These are phyloP conservation scores for Neocrepidodera transversa DNA, from an alignment of 2,888 invertebrate genomes.

Conservation along the genomic window DNA sequence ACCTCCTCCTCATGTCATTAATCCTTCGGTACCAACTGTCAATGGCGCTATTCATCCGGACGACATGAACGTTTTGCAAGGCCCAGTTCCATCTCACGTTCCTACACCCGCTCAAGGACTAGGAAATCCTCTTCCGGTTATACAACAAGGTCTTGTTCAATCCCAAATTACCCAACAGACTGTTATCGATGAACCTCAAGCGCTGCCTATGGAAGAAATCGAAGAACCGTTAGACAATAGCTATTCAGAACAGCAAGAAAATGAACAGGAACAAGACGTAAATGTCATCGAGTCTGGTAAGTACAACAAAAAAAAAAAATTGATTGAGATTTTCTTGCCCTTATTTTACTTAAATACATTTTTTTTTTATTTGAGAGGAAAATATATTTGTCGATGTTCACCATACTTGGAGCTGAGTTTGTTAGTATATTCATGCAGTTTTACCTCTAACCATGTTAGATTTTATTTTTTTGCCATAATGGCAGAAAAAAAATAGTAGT, in stretches of 20 bases:
- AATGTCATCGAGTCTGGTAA: slow-evolving; percentile 39
- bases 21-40: slow-evolving; percentile 54
- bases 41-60: slow-evolving; percentile 60
- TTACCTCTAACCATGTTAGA: no score
- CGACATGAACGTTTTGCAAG: slow-evolving; percentile 53
- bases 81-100: slow-evolving; percentile 44
- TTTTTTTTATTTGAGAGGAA: no score
- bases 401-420: no score
- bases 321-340: neutral
- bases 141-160: slow-evolving; percentile 48
- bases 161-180: slow-evolving; percentile 42
- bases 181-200: slow-evolving; percentile 48
- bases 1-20: slow-evolving; percentile 53
- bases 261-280: slow-evolving; percentile 47
- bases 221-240: slow-evolving; percentile 48
- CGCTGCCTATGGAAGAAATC: slow-evolving; percentile 45
- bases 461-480: no score
- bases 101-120: slow-evolving; percentile 39
- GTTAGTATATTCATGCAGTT: no score
- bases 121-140: slow-evolving; percentile 42
- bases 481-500: no score
- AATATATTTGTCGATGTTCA: no score
- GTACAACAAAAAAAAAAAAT: no score
- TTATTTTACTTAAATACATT: neutral
- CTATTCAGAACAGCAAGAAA: slow-evolving; percentile 44